A percentile compares a stretch with the other conserved stretches of the same genome.
These are phyloP conservation scores for Galerucella nymphaeae DNA, from an alignment of 2,888 invertebrate genomes.

Conservation along the genomic window DNA sequence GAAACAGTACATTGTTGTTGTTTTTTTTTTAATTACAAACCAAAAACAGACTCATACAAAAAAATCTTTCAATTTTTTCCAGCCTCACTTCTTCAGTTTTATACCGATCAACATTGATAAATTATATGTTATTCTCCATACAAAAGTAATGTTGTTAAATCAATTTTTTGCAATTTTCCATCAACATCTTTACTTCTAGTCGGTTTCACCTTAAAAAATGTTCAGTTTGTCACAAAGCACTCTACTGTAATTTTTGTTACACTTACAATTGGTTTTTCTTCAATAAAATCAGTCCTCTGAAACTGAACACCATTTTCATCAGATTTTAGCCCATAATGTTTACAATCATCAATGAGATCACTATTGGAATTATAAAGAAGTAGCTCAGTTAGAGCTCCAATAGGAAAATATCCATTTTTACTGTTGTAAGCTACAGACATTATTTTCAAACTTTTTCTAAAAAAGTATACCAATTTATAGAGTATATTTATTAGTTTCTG, in stretches of 20 bases:
- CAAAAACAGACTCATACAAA: too few species aligned
- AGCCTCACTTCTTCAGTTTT: too few species aligned
- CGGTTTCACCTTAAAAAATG: slow-evolving; percentile 46
- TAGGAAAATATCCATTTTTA: slow-evolving; percentile 68
- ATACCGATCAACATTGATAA: not conserved
- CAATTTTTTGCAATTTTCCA: slow-evolving; percentile 43
- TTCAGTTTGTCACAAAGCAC: not conserved
- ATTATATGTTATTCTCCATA: slow-evolving; percentile 39
- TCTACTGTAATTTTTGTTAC: not conserved
- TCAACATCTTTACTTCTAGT: slow-evolving; percentile 47
- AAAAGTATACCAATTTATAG: not conserved
- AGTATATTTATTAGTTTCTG: slow-evolving; percentile 31
- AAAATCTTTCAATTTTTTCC: too few species aligned
- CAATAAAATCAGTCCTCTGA: slow-evolving; percentile 62
- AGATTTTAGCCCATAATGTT: slow-evolving; percentile 67
- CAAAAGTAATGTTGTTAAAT: slow-evolving; percentile 46
- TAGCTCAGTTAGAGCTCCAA: slow-evolving; percentile 64
- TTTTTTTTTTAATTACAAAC: not conserved
- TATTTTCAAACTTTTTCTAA: slow-evolving; percentile 69
- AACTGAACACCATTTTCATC: slow-evolving; percentile 61
- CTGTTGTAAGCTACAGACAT: slow-evolving; percentile 72
- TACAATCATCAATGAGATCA: slow-evolving; percentile 65
- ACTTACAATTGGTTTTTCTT: slow-evolving; percentile 64
- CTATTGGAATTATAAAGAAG: slow-evolving; percentile 65
- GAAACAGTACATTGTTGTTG: not conserved